Evolutionary conservation across 2,888 invertebrate genomes (phyloP).

Genomic region (Phengaris alcon): DNA sequence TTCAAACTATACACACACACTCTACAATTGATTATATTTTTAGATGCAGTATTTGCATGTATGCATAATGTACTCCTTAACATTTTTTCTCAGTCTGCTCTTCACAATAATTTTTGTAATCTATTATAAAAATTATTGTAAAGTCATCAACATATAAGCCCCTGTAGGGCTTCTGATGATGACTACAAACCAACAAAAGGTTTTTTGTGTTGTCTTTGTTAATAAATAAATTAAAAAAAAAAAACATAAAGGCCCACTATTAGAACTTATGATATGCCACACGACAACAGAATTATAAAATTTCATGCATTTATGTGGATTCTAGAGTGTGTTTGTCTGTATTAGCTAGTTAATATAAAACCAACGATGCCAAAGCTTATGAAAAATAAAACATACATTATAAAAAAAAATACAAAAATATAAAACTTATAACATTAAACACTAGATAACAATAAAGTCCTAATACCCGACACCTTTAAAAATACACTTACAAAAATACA

Average conservation of each 20-base stretch:
- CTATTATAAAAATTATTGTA: no score
- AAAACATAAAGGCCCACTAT: neutral
- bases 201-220: no score
- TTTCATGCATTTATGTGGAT: neutral
- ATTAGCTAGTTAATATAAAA: neutral
- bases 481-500: slow-evolving; percentile 11
- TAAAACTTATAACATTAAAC: slow-evolving; percentile 20
- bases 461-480: slow-evolving; percentile 28
- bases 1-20: no score
- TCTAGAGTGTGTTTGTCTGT: neutral
- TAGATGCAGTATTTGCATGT: no score
- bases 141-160: no score
- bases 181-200: no score
- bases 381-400: slow-evolving; percentile 25
- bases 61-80: no score
- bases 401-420: slow-evolving; percentile 9
- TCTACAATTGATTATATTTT: no score
- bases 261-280: neutral
- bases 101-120: no score
- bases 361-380: slow-evolving; percentile 18
- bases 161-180: no score
- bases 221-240: no score
- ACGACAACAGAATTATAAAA: neutral
- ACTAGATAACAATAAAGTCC: slow-evolving; percentile 19
- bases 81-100: no score